Base-by-base conservation (phyloP, 2,113 vertebrate genomes). In the Bubo scandiacus region DNA sequence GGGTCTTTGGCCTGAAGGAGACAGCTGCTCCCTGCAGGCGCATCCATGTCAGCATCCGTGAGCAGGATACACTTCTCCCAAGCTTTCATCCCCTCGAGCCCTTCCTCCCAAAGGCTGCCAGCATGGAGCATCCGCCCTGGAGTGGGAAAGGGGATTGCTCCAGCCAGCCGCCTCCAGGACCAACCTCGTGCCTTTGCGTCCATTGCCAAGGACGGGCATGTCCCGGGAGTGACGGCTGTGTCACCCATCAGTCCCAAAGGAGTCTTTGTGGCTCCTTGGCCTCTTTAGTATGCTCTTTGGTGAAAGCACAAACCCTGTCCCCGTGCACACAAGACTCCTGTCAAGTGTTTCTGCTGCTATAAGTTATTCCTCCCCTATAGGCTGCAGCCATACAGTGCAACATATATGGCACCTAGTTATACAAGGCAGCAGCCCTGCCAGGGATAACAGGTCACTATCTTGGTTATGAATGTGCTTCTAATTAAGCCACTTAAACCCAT, bases 141-240 rank as follows among this genome's bases (percentile, higher is more conserved):
- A 27, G 13, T 23, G 18, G 61, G 70, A 58, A 40, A 17, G 36
- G 38, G 32, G 18, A 22, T 57, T 29, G 29, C 54, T 58, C 11
- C 19, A 34, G 27, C 16, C 63, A 58, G 47, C 57, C 15, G 2
- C 49, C 78, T 91, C 59, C 38, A n/a, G n/a, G 45, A 75, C 15
- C 32, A 25, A 4, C 13, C 16, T 51, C 1, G 1, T 61, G 54
- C 61, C 65, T 87, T 55, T 36, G 40, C 11, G 14, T 36, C 42
- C 62, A 26, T 47, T 32, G 8, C 88, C 52, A 27, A 57, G 36
- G 65, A 6, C 0, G 0, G 45, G 25, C 27, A 10, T 10, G 30
- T 19, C n/a, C 40, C 23, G 16, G 70, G 51, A n/a, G 32, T 9
- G 43, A 36, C 0, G 1, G 21, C 23, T 1, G 0, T 3, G 3